Conservation (phyloP, 2,888 invertebrate genomes). For the Drosophila borborema region DNA sequence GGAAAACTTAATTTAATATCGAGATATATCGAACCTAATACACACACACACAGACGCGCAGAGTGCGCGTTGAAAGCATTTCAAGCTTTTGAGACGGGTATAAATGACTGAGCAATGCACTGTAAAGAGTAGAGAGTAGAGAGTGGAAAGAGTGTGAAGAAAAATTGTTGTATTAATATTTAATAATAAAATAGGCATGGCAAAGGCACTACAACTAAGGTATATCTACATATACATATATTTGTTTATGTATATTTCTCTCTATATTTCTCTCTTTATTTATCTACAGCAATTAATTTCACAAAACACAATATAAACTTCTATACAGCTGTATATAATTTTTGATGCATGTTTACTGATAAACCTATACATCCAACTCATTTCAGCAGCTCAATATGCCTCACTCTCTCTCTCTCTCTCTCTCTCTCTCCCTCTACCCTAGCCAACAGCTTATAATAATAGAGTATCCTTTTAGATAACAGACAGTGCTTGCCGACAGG, state of each 20-base stretch:
- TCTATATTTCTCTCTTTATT: background rate
- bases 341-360: background rate
- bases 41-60: background rate
- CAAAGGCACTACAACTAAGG: too few relatives aligned
- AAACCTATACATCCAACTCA: background rate
- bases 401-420: too few relatives aligned
- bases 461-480: conserved; percentile 30
- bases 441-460: conserved; percentile 16
- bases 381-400: background rate
- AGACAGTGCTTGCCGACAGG: conserved; percentile 12
- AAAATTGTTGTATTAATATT: too few relatives aligned
- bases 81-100: background rate
- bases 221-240: too few relatives aligned
- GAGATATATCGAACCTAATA: conserved; percentile 20
- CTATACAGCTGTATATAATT: background rate
- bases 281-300: background rate
- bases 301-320: background rate
- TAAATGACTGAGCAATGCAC: conserved; percentile 4
- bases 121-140: background rate
- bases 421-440: rapidly evolving
- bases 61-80: background rate
- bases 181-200: too few relatives aligned
- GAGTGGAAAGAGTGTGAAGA: background rate
- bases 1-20: conserved; percentile 36
- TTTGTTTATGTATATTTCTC: background rate